phyloP scores from a whole-genome alignment of 2,797 vertebrate genomes.

The Xenopus petersii region DNA sequence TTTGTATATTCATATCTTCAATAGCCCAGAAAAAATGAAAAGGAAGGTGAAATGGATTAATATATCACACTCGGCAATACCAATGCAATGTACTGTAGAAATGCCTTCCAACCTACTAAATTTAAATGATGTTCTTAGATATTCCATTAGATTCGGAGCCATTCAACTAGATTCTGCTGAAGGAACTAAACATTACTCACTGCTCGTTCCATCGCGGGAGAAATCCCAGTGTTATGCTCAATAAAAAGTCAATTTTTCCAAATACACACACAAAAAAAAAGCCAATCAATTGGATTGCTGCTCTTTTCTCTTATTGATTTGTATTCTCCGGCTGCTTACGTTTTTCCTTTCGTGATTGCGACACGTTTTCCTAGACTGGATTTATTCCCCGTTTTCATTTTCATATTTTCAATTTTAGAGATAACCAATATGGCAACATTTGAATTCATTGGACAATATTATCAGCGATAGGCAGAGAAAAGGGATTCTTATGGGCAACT shows the following conservation, averaged over 20 bases:
- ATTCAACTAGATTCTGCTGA: slow-evolving; percentile 31
- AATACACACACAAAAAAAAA: neutral
- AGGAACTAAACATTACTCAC: slow-evolving; percentile 44
- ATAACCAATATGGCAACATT: slow-evolving; percentile 26
- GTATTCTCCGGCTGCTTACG: slow-evolving; percentile 28
- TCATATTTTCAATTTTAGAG: neutral
- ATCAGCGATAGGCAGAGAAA: neutral
- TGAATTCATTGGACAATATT: slow-evolving; percentile 20
- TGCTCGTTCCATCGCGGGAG: slow-evolving; percentile 25
- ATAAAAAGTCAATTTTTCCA: slow-evolving; percentile 32
- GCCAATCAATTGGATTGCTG: slow-evolving; percentile 35
- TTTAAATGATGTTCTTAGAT: slow-evolving; percentile 44
- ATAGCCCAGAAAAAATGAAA: slow-evolving; percentile 11
- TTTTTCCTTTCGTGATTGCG: slow-evolving; percentile 25
- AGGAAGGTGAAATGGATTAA: slow-evolving; percentile 21
- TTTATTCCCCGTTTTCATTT: slow-evolving; percentile 13
- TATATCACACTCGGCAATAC: slow-evolving; percentile 28
- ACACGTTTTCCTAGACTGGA: slow-evolving; percentile 14
- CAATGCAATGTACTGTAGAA: slow-evolving; percentile 17
- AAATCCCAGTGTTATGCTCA: slow-evolving; percentile 26
- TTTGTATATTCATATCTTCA: slow-evolving; percentile 31
- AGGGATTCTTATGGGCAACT: neutral
- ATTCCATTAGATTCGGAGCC: slow-evolving; percentile 40
- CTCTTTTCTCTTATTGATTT: slow-evolving; percentile 33
- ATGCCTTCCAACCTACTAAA: slow-evolving; percentile 30